A percentile compares a stretch with the other conserved stretches of the same genome.
Evolutionary conservation across 2,888 invertebrate species (phyloP).

Genomic region (Drosophila gaucha): DNA sequence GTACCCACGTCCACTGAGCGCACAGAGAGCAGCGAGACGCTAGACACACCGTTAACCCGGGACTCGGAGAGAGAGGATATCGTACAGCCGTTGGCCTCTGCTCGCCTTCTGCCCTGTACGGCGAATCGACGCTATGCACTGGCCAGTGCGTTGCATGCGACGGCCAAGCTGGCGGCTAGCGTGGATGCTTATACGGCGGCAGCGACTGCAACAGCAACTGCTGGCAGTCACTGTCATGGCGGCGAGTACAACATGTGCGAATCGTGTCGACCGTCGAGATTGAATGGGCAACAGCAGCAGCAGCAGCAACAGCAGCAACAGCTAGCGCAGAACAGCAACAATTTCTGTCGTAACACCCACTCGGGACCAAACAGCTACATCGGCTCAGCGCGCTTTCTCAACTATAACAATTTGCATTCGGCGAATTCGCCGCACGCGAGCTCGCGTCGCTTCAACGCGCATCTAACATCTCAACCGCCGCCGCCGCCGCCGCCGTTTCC

Average conservation of each 20-base stretch:
- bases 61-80: constrained; percentile 29
- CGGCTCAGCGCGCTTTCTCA: constrained; percentile 67
- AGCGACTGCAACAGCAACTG: constrained; percentile 58
- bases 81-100: constrained; percentile 21
- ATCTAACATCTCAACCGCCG: constrained; percentile 42
- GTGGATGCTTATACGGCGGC: constrained; percentile 76
- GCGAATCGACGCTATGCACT: constrained; percentile 54
- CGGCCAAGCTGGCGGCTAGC: constrained; percentile 72
- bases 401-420: constrained; percentile 64
- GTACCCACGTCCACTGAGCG: constrained; percentile 59
- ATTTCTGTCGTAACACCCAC: constrained; percentile 60
- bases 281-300: constrained; percentile 48
- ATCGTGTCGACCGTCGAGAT: constrained; percentile 82
- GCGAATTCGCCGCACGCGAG: constrained; percentile 67
- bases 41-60: constrained; percentile 55
- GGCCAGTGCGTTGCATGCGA: constrained; percentile 73
- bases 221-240: constrained; percentile 43
- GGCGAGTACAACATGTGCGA: constrained; percentile 82
- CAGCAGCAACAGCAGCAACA: constrained; percentile 11
- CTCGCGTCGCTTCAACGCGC: constrained; percentile 72
- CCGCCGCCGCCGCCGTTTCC: constrained; percentile 36
- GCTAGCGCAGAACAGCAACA: constrained; percentile 33
- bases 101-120: constrained; percentile 36
- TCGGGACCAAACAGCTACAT: constrained; percentile 61
- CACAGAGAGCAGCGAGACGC: constrained; percentile 73